Evolutionary conservation across 2,888 invertebrate species (phyloP).

Genomic region (Eilema sororculum): DNA sequence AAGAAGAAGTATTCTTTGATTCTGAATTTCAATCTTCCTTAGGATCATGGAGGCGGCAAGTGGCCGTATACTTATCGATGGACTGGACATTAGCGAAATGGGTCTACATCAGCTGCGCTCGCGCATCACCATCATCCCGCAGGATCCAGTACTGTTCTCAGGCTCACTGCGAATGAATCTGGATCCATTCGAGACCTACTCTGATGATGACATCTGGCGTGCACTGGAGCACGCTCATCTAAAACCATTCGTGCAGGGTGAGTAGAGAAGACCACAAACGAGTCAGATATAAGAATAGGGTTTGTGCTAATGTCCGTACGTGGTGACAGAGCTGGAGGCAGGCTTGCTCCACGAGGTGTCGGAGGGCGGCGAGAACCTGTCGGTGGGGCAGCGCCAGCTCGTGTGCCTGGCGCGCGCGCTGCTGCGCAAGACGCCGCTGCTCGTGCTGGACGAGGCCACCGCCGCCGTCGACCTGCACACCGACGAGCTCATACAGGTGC

Average conservation of each 20-base stretch:
- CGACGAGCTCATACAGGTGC: constrained; percentile 93
- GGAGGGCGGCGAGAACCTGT: constrained; percentile 97
- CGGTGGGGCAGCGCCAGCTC: constrained; percentile 95
- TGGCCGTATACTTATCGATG: constrained; percentile 94
- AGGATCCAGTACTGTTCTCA: constrained; percentile 98
- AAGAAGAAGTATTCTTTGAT: no score
- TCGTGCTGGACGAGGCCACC: constrained; percentile 16
- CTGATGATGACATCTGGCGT: constrained; percentile 95
- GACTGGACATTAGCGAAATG: constrained; percentile 92
- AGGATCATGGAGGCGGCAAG: constrained; percentile 91
- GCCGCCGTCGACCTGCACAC: constrained; percentile 92
- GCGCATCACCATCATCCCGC: constrained; percentile 94
- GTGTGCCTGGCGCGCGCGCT: constrained; percentile 90
- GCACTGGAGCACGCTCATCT: constrained; percentile 96
- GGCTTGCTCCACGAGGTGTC: constrained; percentile 94
- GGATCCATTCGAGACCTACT: constrained; percentile 94
- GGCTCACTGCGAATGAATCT: constrained; percentile 96
- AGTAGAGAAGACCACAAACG: constrained; percentile 17
- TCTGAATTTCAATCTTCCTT: not conserved
- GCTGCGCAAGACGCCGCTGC: constrained; percentile 15
- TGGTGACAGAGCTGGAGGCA: constrained; percentile 87
- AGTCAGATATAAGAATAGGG: not conserved
- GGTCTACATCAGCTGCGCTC: constrained; percentile 95
- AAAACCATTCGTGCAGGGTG: constrained; percentile 92
- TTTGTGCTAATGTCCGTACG: not conserved